Evolutionary conservation across 2,888 invertebrate genomes (phyloP), one percentile per base, ranked within the genome.

Genomic region (Drosophila diplacantha): DNA sequence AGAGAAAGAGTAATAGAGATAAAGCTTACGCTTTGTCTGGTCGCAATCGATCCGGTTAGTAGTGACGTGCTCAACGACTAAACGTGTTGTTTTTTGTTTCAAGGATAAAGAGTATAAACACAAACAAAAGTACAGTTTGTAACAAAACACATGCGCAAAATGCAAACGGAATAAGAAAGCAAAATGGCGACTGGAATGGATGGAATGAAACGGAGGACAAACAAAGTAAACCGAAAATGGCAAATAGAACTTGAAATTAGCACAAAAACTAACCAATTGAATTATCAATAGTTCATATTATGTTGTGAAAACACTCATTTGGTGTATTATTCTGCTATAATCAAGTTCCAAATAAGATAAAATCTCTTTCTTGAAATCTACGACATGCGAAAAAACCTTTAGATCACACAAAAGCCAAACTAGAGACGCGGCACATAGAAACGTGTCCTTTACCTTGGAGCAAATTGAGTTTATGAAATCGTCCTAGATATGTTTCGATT

Each of bases 401-500:
- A 70, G 71, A 68, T 72, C 54, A 66, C 62, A 68, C 43, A 79
- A 69, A 70, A 67, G 67, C 73, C 66, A 62, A 46, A 66, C 73
- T 72, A 83, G 66, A 83, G 68, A 64, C 61, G 69, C 69, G 71
- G 64, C 64, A 66, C 66, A 67, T 55, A 75, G 69, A 72, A 84
- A 81, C 70, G 73, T 83, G 79, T 74, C 74, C 79, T 79, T 93
- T 93, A 93, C 93, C 93, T 93, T 93, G 84, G 92, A 92, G 90
- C 92, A 92, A 89, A 92, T 91, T 90, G 92, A 92, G 91, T 92
- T 92, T 89, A 93, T 91, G 91, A 92, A 92, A 92, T 93, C 93
- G 88, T 93, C 93, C 93, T 93, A 86, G 80, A 63, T 62, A 60
- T 61, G 41, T 71, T 58, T 70, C 47, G 51, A 66, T 71, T 70